A percentile compares a stretch with the other conserved stretches of the same genome.
Evolutionary conservation across 37 sponge, comb jelly and placozoan species (phyloP).

Genomic region (Diacarnus erythraeanus): DNA sequence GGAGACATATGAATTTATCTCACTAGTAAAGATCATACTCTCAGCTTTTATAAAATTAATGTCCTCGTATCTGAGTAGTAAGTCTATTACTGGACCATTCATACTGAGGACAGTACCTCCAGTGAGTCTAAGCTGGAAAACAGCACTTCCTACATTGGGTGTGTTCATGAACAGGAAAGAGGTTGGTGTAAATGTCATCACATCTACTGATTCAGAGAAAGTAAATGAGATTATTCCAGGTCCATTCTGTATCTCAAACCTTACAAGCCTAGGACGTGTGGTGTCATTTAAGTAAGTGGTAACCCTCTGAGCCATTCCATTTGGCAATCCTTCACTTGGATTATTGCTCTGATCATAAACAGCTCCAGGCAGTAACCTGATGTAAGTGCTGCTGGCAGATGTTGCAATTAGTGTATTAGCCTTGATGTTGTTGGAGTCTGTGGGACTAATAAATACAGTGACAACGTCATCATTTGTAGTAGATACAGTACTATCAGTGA

Average conservation of each 20-base stretch:
- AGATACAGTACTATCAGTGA: slow-evolving; percentile 40
- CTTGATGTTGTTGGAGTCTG: slow-evolving; percentile 82
- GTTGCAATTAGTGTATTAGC: slow-evolving; percentile 69
- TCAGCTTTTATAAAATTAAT: slow-evolving; percentile 79
- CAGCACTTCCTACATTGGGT: slow-evolving; percentile 69
- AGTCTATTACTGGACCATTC: slow-evolving; percentile 43
- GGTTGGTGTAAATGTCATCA: slow-evolving; percentile 49
- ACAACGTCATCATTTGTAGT: slow-evolving; percentile 23
- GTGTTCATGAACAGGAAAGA: slow-evolving; percentile 76
- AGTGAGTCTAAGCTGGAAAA: slow-evolving; percentile 41
- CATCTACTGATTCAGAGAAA: slow-evolving; percentile 80
- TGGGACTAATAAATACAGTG: slow-evolving; percentile 41
- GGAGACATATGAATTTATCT: slow-evolving; percentile 80
- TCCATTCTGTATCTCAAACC: slow-evolving; percentile 66
- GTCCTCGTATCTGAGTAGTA: slow-evolving; percentile 62
- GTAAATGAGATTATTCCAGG: slow-evolving; percentile 58
- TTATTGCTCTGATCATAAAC: slow-evolving; percentile 64
- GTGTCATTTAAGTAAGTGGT: slow-evolving; percentile 57
- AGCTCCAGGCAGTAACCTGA: slow-evolving; percentile 47
- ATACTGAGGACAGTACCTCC: slow-evolving; percentile 46
- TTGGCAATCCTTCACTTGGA: slow-evolving; percentile 52
- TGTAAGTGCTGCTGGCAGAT: slow-evolving; percentile 51
- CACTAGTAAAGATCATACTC: slow-evolving; percentile 69
- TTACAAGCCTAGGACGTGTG: slow-evolving; percentile 39
- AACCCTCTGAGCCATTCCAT: slow-evolving; percentile 53